Evolutionary conservation across 2,888 invertebrate genomes (phyloP).

Genomic region (Cinara cedri): DNA sequence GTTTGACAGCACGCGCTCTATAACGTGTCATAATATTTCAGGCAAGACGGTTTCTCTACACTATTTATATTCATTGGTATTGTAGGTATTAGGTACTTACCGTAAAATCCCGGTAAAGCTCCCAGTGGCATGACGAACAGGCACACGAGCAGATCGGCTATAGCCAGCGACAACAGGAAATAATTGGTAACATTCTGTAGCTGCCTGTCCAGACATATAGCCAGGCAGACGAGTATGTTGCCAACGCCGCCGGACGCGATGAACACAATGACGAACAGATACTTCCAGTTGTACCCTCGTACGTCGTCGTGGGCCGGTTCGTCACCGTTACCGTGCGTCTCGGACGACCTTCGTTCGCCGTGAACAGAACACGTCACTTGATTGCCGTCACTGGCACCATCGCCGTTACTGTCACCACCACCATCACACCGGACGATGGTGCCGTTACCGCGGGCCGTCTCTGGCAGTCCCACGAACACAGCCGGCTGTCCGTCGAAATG

Average conservation of each 20-base stretch:
- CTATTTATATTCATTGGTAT: too few relatives aligned
- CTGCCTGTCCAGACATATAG: conserved; percentile 86
- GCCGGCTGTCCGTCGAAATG: conserved; percentile 40
- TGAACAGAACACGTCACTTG: conserved; percentile 35
- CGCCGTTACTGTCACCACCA: neutral
- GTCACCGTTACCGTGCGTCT: conserved; percentile 32
- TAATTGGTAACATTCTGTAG: conserved; percentile 96
- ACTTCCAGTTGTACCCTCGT: conserved; percentile 76
- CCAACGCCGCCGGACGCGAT: conserved; percentile 88
- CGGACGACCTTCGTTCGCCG: conserved; percentile 15
- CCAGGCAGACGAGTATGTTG: conserved; percentile 91
- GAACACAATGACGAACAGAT: conserved; percentile 81
- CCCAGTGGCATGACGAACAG: conserved; percentile 95
- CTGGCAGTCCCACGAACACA: conserved; percentile 39
- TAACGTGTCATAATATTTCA: too few relatives aligned
- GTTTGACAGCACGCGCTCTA: too few relatives aligned
- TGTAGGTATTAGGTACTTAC: too few relatives aligned
- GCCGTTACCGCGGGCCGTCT: conserved; percentile 26
- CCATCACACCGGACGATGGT: conserved; percentile 27
- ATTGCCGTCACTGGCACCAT: conserved; percentile 8
- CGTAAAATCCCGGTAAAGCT: conserved; percentile 89
- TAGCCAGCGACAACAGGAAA: conserved; percentile 89
- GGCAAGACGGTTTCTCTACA: too few relatives aligned
- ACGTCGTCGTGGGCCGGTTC: conserved; percentile 2
- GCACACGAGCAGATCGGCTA: conserved; percentile 91